Conservation (phyloP, 2,113 vertebrate species). For the Solea solea region DNA sequence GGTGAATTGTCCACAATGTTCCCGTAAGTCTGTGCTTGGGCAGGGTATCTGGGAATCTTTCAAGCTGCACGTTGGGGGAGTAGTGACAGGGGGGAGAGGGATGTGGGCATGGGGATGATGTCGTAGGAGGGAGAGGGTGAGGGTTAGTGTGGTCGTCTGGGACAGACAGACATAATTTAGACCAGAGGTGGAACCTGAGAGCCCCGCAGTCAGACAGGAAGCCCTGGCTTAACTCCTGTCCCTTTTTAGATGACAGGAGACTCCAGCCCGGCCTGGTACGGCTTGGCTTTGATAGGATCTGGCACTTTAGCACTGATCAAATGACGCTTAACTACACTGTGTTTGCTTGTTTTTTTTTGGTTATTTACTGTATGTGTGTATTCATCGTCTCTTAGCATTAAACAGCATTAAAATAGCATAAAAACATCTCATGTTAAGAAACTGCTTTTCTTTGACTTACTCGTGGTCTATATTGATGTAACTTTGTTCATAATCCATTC, state of each 20-base stretch:
- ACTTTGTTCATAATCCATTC: too few species aligned
- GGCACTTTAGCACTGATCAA: slow-evolving; percentile 19
- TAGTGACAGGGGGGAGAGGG: slow-evolving; percentile 44
- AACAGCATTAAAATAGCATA: too few species aligned
- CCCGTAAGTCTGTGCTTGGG: background rate
- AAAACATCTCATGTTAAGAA: too few species aligned
- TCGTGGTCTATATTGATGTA: too few species aligned
- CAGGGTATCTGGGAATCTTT: slow-evolving; percentile 44
- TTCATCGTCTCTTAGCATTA: too few species aligned
- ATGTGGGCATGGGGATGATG: slow-evolving; percentile 44
- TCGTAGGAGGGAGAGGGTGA: slow-evolving; percentile 10
- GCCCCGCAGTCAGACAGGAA: slow-evolving; percentile 77
- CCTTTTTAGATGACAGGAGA: slow-evolving; percentile 69
- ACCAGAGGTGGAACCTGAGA: slow-evolving; percentile 79
- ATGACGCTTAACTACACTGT: background rate
- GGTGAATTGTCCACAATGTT: slow-evolving; percentile 1
- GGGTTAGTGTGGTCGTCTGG: slow-evolving; percentile 60
- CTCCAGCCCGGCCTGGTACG: slow-evolving; percentile 34
- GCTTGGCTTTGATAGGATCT: slow-evolving; percentile 51
- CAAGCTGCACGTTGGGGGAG: slow-evolving; percentile 3
- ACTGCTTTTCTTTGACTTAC: too few species aligned
- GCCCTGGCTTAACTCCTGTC: slow-evolving; percentile 77
- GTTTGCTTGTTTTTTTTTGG: background rate
- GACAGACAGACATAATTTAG: slow-evolving; percentile 77
- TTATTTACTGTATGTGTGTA: background rate